Evolutionary conservation across 35 echinoderm and acorn worm genomes (phyloP).

Genomic region (Lytechinus pictus): DNA sequence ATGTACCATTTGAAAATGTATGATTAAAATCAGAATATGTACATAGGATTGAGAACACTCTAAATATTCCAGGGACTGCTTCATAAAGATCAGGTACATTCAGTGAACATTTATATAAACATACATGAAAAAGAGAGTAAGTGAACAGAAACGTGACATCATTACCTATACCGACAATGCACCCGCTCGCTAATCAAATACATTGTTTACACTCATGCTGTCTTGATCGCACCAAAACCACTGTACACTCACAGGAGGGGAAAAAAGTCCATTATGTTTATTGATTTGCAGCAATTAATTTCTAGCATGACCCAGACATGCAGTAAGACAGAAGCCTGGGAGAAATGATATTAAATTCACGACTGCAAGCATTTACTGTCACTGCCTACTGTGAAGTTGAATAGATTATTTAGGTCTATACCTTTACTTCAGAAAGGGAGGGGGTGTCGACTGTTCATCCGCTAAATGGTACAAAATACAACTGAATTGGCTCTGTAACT

Average conservation of each 20-base stretch:
- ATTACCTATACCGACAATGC: neutral
- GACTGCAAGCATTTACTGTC: neutral
- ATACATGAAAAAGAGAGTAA: no score
- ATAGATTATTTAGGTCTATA: no score
- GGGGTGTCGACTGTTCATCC: no score
- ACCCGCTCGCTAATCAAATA: neutral
- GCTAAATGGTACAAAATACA: no score
- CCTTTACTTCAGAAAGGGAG: no score
- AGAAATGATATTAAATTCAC: neutral
- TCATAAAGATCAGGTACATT: neutral
- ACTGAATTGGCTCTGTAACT: no score
- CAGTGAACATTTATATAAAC: neutral
- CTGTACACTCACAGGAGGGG: neutral
- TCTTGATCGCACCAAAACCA: neutral
- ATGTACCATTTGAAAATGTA: no score
- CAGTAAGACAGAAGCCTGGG: neutral
- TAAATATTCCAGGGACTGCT: no score
- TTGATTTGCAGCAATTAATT: neutral
- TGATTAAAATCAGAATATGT: no score
- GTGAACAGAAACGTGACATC: neutral
- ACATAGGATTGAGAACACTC: no score
- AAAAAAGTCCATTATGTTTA: neutral
- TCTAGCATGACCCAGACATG: neutral
- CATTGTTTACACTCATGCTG: neutral
- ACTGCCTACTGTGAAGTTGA: neutral